phyloP scores from a whole-genome alignment of 2,888 invertebrate genomes.

The Pristionchus arcanus region DNA sequence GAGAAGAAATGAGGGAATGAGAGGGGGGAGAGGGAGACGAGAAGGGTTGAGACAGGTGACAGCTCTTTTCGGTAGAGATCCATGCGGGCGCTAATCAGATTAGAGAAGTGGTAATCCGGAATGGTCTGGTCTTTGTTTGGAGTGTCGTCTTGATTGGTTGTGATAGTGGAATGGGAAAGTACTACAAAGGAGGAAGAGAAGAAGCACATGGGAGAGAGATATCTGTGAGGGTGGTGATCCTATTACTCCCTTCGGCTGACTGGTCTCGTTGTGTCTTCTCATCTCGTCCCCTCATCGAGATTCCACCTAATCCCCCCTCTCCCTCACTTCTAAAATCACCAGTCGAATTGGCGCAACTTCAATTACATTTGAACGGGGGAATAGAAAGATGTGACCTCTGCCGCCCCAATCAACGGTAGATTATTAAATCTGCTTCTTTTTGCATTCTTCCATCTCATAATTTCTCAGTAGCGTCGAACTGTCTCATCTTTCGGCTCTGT shows the following conservation, averaged over 20 bases:
- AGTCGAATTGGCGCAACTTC: slow-evolving; percentile 24
- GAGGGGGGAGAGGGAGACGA: not conserved
- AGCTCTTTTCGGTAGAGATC: slow-evolving; percentile 22
- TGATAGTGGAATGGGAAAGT: slow-evolving; percentile 43
- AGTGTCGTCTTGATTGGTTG: slow-evolving; percentile 19
- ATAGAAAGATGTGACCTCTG: slow-evolving; percentile 18
- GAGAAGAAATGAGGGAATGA: slow-evolving; percentile 48
- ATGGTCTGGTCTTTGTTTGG: slow-evolving; percentile 20
- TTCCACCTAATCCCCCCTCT: not conserved
- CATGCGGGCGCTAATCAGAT: not conserved
- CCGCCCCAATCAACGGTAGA: not conserved
- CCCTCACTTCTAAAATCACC: not conserved
- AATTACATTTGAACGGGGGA: slow-evolving; percentile 33
- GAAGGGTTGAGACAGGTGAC: slow-evolving; percentile 33
- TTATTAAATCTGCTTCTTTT: not conserved
- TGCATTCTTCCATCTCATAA: not conserved
- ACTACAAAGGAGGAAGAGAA: slow-evolving; percentile 8
- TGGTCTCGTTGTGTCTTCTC: slow-evolving; percentile 14
- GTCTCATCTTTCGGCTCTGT: slow-evolving; percentile 27
- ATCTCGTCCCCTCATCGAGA: slow-evolving; percentile 24
- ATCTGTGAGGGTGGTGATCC: slow-evolving; percentile 23
- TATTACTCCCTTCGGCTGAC: slow-evolving; percentile 45
- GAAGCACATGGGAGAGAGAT: slow-evolving; percentile 13
- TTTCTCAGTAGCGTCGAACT: slow-evolving; percentile 9
- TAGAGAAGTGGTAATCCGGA: slow-evolving; percentile 22